Conservation (phyloP, 2,113 vertebrate genomes). For the Condylura cristata region DNA sequence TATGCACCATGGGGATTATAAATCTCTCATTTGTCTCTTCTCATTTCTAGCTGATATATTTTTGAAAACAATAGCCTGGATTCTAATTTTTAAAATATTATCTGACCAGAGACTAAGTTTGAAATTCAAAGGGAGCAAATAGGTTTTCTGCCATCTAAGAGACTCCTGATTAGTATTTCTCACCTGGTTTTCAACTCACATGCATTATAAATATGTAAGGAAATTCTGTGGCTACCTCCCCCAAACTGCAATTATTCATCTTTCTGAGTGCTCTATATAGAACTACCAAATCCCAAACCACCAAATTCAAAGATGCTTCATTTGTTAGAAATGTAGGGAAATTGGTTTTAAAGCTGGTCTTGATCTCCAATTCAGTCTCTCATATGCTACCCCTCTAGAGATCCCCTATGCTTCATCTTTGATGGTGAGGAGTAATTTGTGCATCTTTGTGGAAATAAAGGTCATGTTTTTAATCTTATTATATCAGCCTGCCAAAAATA, state of each 20-base stretch:
- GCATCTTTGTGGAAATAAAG: conserved; percentile 41
- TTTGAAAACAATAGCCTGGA: conserved; percentile 50
- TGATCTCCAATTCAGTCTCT: conserved; percentile 16
- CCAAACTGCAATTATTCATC: conserved; percentile 44
- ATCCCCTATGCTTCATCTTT: neutral
- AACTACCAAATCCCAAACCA: neutral
- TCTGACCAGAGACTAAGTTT: neutral
- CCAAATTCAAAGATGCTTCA: conserved; percentile 1
- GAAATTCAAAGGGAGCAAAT: conserved; percentile 22
- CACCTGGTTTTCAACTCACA: neutral
- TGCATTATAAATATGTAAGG: conserved; percentile 6
- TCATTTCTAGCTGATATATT: conserved; percentile 52
- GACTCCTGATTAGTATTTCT: conserved; percentile 44
- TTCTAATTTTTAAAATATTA: conserved; percentile 51
- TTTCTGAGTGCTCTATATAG: neutral
- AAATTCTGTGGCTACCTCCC: neutral
- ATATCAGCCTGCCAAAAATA: conserved; percentile 14
- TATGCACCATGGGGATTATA: conserved; percentile 21
- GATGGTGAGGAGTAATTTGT: conserved; percentile 45
- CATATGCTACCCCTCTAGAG: neutral
- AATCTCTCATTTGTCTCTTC: conserved; percentile 44
- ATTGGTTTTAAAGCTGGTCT: conserved; percentile 30
- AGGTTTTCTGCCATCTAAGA: neutral
- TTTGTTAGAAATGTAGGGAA: conserved; percentile 40
- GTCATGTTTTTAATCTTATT: conserved; percentile 15